Conservation (phyloP, 2,113 vertebrate genomes). For the Ursus arctos region DNA sequence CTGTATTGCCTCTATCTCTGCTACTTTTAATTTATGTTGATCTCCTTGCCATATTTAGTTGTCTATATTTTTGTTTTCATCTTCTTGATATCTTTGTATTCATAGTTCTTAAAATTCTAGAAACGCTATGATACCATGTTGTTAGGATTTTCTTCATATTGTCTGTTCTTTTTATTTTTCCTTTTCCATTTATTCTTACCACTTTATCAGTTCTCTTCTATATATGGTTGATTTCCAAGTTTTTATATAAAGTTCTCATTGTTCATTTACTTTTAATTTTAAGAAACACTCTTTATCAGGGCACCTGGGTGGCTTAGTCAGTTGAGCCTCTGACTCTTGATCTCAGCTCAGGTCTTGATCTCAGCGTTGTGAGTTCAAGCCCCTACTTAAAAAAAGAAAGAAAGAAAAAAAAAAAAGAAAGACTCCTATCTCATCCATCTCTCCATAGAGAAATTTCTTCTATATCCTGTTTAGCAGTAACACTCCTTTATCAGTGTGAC, state of each 20-base stretch:
- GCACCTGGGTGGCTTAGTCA: neutral
- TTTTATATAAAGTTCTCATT: constrained; percentile 30
- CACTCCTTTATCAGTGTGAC: neutral
- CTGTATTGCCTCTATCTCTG: neutral
- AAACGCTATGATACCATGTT: neutral
- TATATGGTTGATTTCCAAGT: neutral
- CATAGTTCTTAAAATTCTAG: neutral
- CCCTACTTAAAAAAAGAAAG: neutral
- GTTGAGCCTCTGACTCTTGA: neutral
- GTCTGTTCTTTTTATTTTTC: neutral
- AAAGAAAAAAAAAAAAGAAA: neutral
- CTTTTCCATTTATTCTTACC: neutral
- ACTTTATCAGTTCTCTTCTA: neutral
- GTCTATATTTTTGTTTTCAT: neutral
- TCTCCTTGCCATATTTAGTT: neutral
- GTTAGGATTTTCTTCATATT: neutral
- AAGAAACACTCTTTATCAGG: neutral
- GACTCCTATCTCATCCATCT: neutral
- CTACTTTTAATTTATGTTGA: neutral
- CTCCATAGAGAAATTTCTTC: neutral
- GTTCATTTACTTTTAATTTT: neutral
- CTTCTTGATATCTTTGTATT: neutral
- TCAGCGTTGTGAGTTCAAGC: neutral
- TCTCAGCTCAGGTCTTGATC: neutral
- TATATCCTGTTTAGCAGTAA: neutral